Conservation (phyloP, 2,888 invertebrate genomes). For the Eupithecia dodoneata region DNA sequence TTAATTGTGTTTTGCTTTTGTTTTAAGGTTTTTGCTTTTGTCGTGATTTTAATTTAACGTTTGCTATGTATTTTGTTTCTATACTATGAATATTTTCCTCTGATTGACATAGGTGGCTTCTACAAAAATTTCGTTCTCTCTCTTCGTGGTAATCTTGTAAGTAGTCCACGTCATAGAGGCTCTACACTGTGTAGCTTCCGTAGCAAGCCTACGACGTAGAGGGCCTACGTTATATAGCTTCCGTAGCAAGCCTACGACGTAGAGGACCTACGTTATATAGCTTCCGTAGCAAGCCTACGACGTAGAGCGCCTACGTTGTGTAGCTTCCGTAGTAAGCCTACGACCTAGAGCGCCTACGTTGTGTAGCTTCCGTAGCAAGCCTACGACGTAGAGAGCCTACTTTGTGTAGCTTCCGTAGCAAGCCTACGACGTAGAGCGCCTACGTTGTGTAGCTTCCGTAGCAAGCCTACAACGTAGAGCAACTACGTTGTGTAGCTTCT, state of each 20-base stretch:
- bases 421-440: neutral
- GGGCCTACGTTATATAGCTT: neutral
- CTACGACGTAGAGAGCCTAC: neutral
- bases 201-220: neutral
- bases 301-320: neutral
- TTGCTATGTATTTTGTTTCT: too few species aligned
- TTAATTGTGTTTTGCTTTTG: neutral
- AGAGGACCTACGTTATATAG: neutral
- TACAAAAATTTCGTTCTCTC: too few species aligned
- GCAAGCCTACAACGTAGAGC: slow-evolving; percentile 2
- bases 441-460: neutral
- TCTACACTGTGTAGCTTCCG: neutral
- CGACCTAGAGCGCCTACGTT: neutral
- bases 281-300: neutral
- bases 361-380: neutral
- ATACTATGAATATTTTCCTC: too few species aligned
- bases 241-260: too few species aligned
- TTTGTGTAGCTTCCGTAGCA: neutral
- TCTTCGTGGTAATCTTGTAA: too few species aligned
- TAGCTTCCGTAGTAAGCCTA: neutral
- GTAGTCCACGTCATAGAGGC: neutral
- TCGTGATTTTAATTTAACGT: too few species aligned
- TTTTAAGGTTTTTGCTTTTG: neutral
- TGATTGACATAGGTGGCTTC: too few species aligned
- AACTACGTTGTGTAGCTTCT: neutral